Percentiles rank a stretch among this genome's conserved stretches.
phyloP scores from a whole-genome alignment of 35 echinoderm and acorn worm species.

The Heliocidaris erythrogramma region DNA sequence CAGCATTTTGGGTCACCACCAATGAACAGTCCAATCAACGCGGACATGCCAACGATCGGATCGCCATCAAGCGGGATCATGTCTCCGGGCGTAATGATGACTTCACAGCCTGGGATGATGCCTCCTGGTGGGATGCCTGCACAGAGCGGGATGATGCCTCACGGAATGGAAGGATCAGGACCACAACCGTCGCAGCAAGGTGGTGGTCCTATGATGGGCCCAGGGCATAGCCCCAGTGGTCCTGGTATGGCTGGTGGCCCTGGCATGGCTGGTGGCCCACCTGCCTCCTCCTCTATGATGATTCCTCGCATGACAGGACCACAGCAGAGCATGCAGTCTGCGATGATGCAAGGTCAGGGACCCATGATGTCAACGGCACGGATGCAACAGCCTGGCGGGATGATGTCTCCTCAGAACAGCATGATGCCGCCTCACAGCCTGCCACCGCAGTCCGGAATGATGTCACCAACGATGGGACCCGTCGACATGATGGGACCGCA shows the following conservation, averaged over 20 bases:
- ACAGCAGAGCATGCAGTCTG: constrained; percentile 42
- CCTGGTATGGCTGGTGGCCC: neutral
- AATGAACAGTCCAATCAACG: constrained; percentile 70
- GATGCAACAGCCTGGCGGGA: constrained; percentile 50
- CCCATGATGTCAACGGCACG: constrained; percentile 50
- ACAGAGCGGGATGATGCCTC: constrained; percentile 63
- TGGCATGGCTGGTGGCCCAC: neutral
- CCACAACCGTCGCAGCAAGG: constrained; percentile 27
- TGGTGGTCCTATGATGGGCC: constrained; percentile 5
- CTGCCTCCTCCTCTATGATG: constrained; percentile 28
- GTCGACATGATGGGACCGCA: constrained; percentile 52
- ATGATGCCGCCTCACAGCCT: constrained; percentile 60
- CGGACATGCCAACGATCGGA: constrained; percentile 65
- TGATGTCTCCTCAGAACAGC: constrained; percentile 59
- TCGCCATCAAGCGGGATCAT: constrained; percentile 76
- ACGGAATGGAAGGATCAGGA: constrained; percentile 19
- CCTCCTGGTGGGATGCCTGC: constrained; percentile 34
- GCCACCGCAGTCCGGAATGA: constrained; percentile 41
- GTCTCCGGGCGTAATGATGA: constrained; percentile 64
- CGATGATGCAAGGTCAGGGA: constrained; percentile 54
- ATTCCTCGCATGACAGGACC: constrained; percentile 49
- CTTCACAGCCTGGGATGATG: constrained; percentile 72
- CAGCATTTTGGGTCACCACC: constrained; percentile 82
- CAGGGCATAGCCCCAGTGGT: constrained; percentile 38
- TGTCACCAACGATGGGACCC: constrained; percentile 39